Percentiles rank a stretch among this genome's conserved stretches.
Evolutionary conservation across 1,140 invertebrate genomes (phyloP).

Genomic region (Drosophila truncata): DNA sequence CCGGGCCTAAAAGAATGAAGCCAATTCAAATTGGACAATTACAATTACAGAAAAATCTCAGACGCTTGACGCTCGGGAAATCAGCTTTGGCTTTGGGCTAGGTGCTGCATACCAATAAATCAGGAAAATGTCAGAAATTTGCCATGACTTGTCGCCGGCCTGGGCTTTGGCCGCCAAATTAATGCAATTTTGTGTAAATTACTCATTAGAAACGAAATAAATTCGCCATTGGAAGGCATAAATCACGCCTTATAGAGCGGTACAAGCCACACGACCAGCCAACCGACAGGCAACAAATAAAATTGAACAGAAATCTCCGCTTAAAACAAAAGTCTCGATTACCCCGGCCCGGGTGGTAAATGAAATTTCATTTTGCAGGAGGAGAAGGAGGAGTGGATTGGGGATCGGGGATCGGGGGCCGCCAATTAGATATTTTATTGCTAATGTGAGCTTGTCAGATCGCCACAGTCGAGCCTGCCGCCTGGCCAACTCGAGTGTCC

Average conservation of each 20-base stretch:
- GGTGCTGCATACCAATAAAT: slow-evolving; percentile 58
- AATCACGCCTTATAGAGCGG: slow-evolving; percentile 75
- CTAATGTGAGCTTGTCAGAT: slow-evolving; percentile 79
- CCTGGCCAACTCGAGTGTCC: slow-evolving; percentile 65
- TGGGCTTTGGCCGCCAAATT: slow-evolving; percentile 71
- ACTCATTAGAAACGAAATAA: slow-evolving; percentile 83
- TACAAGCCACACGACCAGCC: slow-evolving; percentile 50
- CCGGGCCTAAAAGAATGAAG: slow-evolving; percentile 45
- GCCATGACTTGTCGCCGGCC: slow-evolving; percentile 72
- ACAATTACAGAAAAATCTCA: slow-evolving; percentile 55
- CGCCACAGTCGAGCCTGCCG: slow-evolving; percentile 20
- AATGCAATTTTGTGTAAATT: slow-evolving; percentile 84
- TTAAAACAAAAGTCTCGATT: slow-evolving; percentile 79
- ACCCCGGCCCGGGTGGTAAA: slow-evolving; percentile 54
- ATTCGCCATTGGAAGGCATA: slow-evolving; percentile 73
- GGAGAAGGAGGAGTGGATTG: slow-evolving; percentile 2
- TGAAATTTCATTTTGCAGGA: slow-evolving; percentile 71
- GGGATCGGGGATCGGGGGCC: slow-evolving; percentile 9
- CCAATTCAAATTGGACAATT: slow-evolving; percentile 56
- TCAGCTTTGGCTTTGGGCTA: neutral
- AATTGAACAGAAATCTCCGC: slow-evolving; percentile 47
- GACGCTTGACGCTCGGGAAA: slow-evolving; percentile 1
- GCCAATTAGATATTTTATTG: slow-evolving; percentile 83
- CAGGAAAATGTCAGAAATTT: slow-evolving; percentile 82
- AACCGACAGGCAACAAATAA: slow-evolving; percentile 48